Evolutionary conservation across 2,888 invertebrate species (phyloP), one percentile per base, ranked within the genome.

Genomic region (Steromphala cineraria): DNA sequence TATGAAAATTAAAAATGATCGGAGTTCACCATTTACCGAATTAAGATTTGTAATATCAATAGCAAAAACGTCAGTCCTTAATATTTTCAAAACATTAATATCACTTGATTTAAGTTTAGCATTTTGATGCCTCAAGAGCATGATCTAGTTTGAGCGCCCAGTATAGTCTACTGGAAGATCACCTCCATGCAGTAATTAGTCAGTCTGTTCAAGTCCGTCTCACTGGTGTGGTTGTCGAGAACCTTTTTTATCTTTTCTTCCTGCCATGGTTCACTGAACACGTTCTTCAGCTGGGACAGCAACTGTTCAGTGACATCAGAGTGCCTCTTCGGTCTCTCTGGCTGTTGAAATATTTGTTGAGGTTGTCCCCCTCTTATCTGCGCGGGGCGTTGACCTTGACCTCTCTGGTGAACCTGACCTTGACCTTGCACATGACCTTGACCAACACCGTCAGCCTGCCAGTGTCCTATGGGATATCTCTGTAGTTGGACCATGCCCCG

Each of bases 181-280:
- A 87, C 87, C 84, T 84, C 86, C 78, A 90, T 88, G 75, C 86
- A 86, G 78, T 88, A 90, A 82, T 90, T 89, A n/a, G 89, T 86
- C 28, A 91, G 85, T 79, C 85, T 87, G 19, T 84, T 87, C 19
- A 90, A 17, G 75, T 91, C 89, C 7, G 84, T 89, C 83, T 90
- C 91, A 52, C 24, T n/a, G 0, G 80, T 79, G 82, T 91, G 90
- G 82, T 91, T 89, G 0, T 82, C 53, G 28, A 91, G 81, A 40
- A 91, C 86, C 36, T 82, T 82, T 7, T 53, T 62, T 10, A 91
- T 82, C 19, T 81, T 86, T 4, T 84, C 80, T 28, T 87, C 86
- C 67, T 89, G 87, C 0, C 81, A 81, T 17, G 82, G 71, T 10
- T 89, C 89, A 0, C 90, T 83, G 85, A 85, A 91, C 52, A 91